Conservation (phyloP, 2,888 invertebrate genomes). For the Germaria angustata region DNA sequence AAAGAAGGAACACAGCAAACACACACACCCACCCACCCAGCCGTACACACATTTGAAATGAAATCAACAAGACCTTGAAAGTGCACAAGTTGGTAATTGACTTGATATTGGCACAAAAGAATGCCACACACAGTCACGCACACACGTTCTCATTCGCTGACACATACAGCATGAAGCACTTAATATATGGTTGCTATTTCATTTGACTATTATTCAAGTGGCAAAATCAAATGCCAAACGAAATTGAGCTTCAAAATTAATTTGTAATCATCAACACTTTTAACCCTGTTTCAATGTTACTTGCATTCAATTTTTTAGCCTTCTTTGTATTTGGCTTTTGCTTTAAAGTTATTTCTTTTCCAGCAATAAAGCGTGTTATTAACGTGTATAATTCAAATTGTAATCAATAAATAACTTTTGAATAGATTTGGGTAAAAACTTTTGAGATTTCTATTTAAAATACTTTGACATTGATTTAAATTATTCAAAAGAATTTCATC, state of each 20-base stretch:
- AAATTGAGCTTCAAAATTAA: constrained; percentile 60
- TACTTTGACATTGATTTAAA: constrained; percentile 1
- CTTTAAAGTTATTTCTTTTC: background rate
- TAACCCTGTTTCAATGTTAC: constrained; percentile 44
- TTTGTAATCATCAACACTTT: constrained; percentile 61
- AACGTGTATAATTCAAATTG: background rate
- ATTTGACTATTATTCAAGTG: constrained; percentile 36
- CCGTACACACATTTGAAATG: background rate
- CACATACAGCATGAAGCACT: background rate
- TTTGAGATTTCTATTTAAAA: background rate
- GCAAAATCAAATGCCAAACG: constrained; percentile 49
- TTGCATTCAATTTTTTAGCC: background rate
- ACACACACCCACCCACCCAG: no score
- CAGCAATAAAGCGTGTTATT: constrained; percentile 12
- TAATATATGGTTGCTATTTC: constrained; percentile 30
- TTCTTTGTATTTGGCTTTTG: background rate
- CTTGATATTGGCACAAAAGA: constrained; percentile 59
- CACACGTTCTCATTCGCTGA: background rate
- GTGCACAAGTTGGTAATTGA: constrained; percentile 39
- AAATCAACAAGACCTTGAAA: constrained; percentile 35
- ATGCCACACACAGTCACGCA: constrained; percentile 1
- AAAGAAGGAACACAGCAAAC: no score
- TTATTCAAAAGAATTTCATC: background rate
- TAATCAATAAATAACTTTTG: constrained; percentile 7
- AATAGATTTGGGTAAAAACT: constrained; percentile 2